A percentile compares a stretch with the other conserved stretches of the same genome.
Evolutionary conservation across 2,797 vertebrate genomes (phyloP).

Genomic region (Labeo calbasu): DNA sequence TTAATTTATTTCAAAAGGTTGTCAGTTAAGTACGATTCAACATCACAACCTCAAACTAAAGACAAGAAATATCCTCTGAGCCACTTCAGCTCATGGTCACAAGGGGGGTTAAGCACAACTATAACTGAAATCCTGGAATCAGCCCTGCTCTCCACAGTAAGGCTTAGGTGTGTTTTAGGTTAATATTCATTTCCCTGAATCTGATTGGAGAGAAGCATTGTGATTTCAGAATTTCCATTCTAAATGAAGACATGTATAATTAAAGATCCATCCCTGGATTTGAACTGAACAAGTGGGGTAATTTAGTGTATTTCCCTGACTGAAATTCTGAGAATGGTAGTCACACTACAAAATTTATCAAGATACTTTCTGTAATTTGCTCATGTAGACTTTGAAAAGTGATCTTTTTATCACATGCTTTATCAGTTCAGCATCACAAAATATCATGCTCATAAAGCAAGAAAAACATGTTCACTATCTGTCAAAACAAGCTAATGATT

Average conservation of each 20-base stretch:
- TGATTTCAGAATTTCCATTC: not conserved
- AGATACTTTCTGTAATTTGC: not conserved
- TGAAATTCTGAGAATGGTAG: not conserved
- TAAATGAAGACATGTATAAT: not conserved
- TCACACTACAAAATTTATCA: not conserved
- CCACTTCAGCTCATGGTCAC: slow-evolving; percentile 1
- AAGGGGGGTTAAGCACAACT: not conserved
- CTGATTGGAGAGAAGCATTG: not conserved
- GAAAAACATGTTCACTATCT: not conserved
- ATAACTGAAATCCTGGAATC: not conserved
- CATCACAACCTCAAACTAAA: not conserved
- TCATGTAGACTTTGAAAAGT: not conserved
- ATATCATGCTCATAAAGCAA: not conserved
- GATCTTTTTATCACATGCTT: not conserved
- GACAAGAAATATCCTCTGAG: slow-evolving; percentile 1
- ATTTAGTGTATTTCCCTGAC: not conserved
- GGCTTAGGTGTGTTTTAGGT: not conserved
- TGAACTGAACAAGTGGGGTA: not conserved
- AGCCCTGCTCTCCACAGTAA: not conserved
- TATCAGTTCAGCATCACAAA: not conserved
- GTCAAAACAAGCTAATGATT: not conserved
- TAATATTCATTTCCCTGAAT: not conserved
- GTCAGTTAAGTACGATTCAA: not conserved
- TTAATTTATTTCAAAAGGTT: not conserved
- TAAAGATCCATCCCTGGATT: too few species aligned